Base-by-base conservation (phyloP, 2,113 vertebrate genomes). In the Macrotis lagotis region DNA sequence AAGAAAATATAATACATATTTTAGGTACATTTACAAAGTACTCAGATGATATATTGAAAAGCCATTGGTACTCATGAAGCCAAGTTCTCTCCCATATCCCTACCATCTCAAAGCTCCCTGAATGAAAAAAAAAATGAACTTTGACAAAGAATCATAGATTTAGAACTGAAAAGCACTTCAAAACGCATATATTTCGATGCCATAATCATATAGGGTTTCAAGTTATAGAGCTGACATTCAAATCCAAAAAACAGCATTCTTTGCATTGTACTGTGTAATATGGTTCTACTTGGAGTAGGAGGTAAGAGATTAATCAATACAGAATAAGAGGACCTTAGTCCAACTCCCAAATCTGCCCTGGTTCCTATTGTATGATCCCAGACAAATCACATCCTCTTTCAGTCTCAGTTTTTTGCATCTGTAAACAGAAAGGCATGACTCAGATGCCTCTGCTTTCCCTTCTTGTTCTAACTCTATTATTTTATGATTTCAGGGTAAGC, bases 11-110 rank as follows among this genome's bases (percentile, higher is more conserved):
- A 94, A 51, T 91, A 19, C 28, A 88, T 4, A 51, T 49, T 92
- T 94, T 28, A 91, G 3, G 74, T 91, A 93, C 95, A 50, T 31
- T 92, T 66, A 93, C 91, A 92, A 94, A 90, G 94, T 0, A 88
- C 24, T 25, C 6, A 49, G 5, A 44, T 94, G 91, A 14, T 51
- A n/a, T 55, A 94, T 92, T 91, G 74, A 74, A 52, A 5, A 90
- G 91, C 51, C 44, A 94, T 91, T 97, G 89, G 91, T 95, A 91
- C 93, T 3, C 95, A n/a, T 89, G 74, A 94, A 91, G n/a, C 25
- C 91, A 50, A 94, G 37, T 51, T 44, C 83, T 96, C 94, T 91
- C 66, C 22, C 59, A 66, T 37, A 8, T 31, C 55, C 8, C 25
- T 2, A 26, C 9, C 55, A 26, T 2, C 55, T 31, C 55, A 6